Base-by-base conservation (phyloP, 1,140 invertebrate genomes). In the Ips typographus region DNA sequence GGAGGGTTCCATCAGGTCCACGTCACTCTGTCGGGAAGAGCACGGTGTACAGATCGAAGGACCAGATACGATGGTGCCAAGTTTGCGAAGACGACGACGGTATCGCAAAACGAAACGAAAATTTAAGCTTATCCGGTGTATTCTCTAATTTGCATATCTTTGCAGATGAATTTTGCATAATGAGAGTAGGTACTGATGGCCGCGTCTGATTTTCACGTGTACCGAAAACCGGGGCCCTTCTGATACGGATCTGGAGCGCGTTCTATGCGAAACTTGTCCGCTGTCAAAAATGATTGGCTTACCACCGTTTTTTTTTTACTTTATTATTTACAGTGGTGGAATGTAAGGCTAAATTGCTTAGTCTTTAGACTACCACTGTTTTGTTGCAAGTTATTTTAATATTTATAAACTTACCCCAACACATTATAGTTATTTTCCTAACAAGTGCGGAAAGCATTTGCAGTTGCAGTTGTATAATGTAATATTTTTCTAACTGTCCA, bases 141-240 rank as follows among this genome's bases (percentile, higher is more conserved):
- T 59, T 67, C 65, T 38, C 40, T 22, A 53, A 67, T 67, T 67
- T 59, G 65, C 65, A 67, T 67, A 67, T 67, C 65, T 67, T 43
- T 40, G 56, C 65, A 52, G 65, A 67, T 67, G 65, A 67, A 49
- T 67, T 67, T 67, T 67, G 47, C 56, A 67, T 59, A 67, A 67
- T 67, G 56, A 59, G 65, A 67, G 65, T 59, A 67, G 65, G 65
- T 67, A 67, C 65, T 67, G 65, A 67, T 67, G 65, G 65, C 56
- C 53, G n/a, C 57, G 56, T 40, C 65, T 67, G 65, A 67, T 67
- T 43, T 67, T 64, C 42, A 64, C 53, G 63, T 65, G 40, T 40
- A 64, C 52, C 44, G 61, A 53, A 60, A 51, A 64, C 52, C 44
- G 61, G 47, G 61, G 47, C 49, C 47, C 7, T 51, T n/a, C 47